Evolutionary conservation across 2,797 vertebrate genomes (phyloP).

Genomic region (Poeciliopsis turneri): DNA sequence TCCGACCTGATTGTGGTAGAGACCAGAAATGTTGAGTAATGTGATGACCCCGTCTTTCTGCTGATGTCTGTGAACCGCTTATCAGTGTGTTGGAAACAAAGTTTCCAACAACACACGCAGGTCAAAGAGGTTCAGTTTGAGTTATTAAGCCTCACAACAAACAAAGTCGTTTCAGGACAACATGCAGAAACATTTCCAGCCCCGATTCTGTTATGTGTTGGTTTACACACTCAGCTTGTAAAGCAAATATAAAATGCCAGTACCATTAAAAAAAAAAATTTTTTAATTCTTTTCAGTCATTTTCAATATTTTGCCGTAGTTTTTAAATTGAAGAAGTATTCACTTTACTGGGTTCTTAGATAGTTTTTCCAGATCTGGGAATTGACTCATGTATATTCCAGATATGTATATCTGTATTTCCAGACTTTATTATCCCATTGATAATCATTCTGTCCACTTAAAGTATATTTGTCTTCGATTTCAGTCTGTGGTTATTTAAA

Average conservation of each 20-base stretch:
- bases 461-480: neutral
- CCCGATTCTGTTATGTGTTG: neutral
- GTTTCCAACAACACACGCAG: no score
- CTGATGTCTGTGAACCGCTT: slow-evolving; percentile 26
- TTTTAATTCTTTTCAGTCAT: neutral
- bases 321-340: neutral
- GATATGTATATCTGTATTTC: neutral
- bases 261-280: neutral
- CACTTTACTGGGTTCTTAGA: neutral
- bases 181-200: neutral
- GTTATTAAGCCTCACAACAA: neutral
- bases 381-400: neutral
- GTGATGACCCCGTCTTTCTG: slow-evolving; percentile 7
- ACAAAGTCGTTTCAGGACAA: neutral
- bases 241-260: neutral
- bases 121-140: neutral
- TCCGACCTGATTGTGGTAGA: neutral
- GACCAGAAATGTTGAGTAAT: slow-evolving; percentile 6
- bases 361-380: neutral
- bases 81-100: slow-evolving; percentile 6
- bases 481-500: neutral
- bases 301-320: neutral
- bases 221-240: neutral
- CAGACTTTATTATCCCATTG: neutral
- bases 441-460: neutral